Base-by-base conservation (phyloP, 1,140 invertebrate species). In the Apis mellifera region DNA sequence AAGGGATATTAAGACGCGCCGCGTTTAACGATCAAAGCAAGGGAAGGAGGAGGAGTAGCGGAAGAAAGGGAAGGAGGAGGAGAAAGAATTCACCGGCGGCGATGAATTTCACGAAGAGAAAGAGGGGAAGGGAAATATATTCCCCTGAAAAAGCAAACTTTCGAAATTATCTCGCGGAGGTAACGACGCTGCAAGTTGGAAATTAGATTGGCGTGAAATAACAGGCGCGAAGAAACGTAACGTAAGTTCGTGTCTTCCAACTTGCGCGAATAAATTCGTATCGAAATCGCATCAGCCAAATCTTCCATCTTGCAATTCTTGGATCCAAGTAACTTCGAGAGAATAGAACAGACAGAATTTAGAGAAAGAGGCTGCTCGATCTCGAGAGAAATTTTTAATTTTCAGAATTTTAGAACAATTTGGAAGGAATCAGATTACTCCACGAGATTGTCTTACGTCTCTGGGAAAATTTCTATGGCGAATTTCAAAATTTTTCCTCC, bases 1-100 rank as follows among this genome's bases (percentile, higher is more conserved):
- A 32, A 32, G 52, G 54, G 32, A 68, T 68, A 78, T 78, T 78
- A 78, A 78, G 64, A 50, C 32, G 17, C 13, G 21, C 1, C 32
- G 11, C 64, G n/a, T 54, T 66, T 66, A 65, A 9, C 50, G 64
- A 26, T n/a, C 26, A 57, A 57, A n/a, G 21, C n/a, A n/a, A n/a
- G n/a, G 26, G 26, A 32, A 32, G 26, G 26, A 32, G 26, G n/a
- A n/a, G n/a, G n/a, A n/a, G n/a, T n/a, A n/a, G n/a, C n/a, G n/a
- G 32, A 3, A 32, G 32, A 3, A 32, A 3, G 32, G 4, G 32
- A 3, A 32, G 21, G 17, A 19, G 9, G 23, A 17, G 23, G 9
- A 64, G 21, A 23, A 26, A 64, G 17, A 26, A 64, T 17, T 26
- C 62, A 26, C 32, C 32, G 2, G 32, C 32, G 32, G 62, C n/a